Conservation (phyloP, 2,888 invertebrate genomes). For the Merodon equestris region DNA sequence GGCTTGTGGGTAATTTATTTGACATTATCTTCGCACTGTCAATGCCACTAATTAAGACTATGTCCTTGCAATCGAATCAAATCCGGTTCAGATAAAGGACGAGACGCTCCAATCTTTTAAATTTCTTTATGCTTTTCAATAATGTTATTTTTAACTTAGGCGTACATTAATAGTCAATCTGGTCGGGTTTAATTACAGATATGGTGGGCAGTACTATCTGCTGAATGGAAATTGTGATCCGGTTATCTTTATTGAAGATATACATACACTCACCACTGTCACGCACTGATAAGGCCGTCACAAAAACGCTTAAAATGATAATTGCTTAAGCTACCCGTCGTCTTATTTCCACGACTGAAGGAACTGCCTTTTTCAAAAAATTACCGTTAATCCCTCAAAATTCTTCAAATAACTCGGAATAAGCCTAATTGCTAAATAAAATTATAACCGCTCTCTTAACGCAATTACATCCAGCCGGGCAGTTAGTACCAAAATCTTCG, state of each 20-base stretch:
- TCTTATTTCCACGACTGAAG: too few relatives aligned
- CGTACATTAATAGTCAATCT: too few relatives aligned
- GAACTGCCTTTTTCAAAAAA: slow-evolving; percentile 8
- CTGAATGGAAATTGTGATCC: too few relatives aligned
- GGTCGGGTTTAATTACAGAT: too few relatives aligned
- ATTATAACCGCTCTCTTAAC: slow-evolving; percentile 52
- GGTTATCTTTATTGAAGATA: too few relatives aligned
- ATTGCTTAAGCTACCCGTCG: slow-evolving; percentile 11
- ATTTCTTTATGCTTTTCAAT: too few relatives aligned
- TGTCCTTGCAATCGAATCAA: background rate
- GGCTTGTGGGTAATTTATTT: slow-evolving; percentile 39
- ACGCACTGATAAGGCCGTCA: slow-evolving; percentile 39
- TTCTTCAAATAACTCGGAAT: slow-evolving; percentile 52
- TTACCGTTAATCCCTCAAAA: slow-evolving; percentile 49
- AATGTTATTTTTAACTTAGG: too few relatives aligned
- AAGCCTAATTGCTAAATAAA: slow-evolving; percentile 61
- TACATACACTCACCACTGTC: slow-evolving; percentile 13
- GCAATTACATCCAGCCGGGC: slow-evolving; percentile 49
- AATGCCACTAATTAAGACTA: slow-evolving; percentile 37
- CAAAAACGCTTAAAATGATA: slow-evolving; percentile 18
- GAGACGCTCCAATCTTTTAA: too few relatives aligned
- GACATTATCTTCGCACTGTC: slow-evolving; percentile 26
- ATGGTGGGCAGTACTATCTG: too few relatives aligned
- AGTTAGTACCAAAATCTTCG: slow-evolving; percentile 36
- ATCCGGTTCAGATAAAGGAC: too few relatives aligned